A percentile compares a stretch with the other conserved stretches of the same genome.
phyloP scores from a whole-genome alignment of 1,140 invertebrate genomes.

The Drosophila tropicalis region DNA sequence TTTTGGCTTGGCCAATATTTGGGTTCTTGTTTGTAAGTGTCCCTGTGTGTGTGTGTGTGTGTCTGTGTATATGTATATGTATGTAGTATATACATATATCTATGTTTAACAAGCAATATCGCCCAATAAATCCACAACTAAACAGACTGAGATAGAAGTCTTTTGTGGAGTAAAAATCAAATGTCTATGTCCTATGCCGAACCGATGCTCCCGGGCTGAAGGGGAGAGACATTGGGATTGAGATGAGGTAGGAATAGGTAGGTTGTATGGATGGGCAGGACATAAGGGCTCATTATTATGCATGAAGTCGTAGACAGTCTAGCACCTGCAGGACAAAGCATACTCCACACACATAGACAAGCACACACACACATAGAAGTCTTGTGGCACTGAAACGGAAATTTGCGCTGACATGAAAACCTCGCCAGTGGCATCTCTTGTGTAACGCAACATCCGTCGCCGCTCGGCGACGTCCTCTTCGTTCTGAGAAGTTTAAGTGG shows the following conservation, averaged over 20 bases:
- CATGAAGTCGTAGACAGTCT: conserved; percentile 77
- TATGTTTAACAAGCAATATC: conserved; percentile 61
- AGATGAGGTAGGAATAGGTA: conserved; percentile 30
- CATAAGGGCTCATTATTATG: conserved; percentile 69
- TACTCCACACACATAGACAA: conserved; percentile 31
- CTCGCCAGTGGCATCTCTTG: conserved; percentile 61
- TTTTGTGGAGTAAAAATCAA: conserved; percentile 55
- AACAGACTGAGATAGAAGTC: conserved; percentile 47
- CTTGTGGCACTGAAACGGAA: conserved; percentile 70
- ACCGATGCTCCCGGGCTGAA: not conserved
- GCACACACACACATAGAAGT: conserved; percentile 20
- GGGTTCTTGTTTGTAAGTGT: conserved; percentile 46
- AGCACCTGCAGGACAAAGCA: conserved; percentile 76
- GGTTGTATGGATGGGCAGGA: conserved; percentile 23
- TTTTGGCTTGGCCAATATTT: conserved; percentile 65
- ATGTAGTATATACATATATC: conserved; percentile 15
- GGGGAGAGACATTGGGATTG: conserved; percentile 16
- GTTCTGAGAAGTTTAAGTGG: conserved; percentile 67
- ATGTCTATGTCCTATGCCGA: conserved; percentile 29
- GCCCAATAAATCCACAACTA: conserved; percentile 72
- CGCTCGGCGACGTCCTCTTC: not conserved
- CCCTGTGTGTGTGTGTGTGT: not conserved
- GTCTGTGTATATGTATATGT: too few species aligned
- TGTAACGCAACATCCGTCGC: conserved; percentile 71
- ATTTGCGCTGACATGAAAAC: conserved; percentile 78